Base-by-base conservation (phyloP, 2,888 invertebrate genomes). In the Phortica magna region DNA sequence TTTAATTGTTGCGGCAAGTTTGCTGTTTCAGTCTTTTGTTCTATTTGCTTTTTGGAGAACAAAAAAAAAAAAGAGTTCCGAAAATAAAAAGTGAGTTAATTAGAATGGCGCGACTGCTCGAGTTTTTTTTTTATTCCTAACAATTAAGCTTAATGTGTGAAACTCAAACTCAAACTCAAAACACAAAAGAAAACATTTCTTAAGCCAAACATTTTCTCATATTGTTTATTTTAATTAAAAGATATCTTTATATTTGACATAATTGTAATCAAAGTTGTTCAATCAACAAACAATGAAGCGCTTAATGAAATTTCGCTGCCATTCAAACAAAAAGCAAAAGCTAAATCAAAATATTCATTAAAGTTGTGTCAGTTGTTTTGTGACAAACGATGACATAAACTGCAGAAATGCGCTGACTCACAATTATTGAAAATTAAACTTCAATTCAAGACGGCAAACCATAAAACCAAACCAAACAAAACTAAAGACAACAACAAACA, bases 1-100 rank as follows among this genome's bases (percentile, higher is more conserved):
- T 48, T 48, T 48, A 14, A 48, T 48, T 31, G 31, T 31, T 9
- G 14, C 48, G 48, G 10, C 61, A 61, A 61, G 42, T 67, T 67
- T 42, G 42, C 14, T 14, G 67, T 67, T 67, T n/a, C 14, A 67
- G 67, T 67, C 67, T 67, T 67, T 67, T 67, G 67, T 67, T 42
- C 7, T 67, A 42, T 14, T 67, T 67, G 7, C 6, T 17, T 61
- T 48, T 48, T 9, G 48, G 14, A 48, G 14, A 14, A 14, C 48
- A 31, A 31, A 0, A 31, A 31, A 31, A 31, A 4, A 2, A 1
- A 4, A 31, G 31, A 31, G n/a, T n/a, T n/a, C n/a, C n/a, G n/a
- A 31, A 31, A 31, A 31, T 31, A 31, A 31, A 31, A 31, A 31
- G 31, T 31, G 31, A 31, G 31, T 31, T 31, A 31, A 31, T 31